Evolutionary conservation across 2,888 invertebrate species (phyloP), one percentile per base, ranked within the genome.

Genomic region (Choreutis nemorana): DNA sequence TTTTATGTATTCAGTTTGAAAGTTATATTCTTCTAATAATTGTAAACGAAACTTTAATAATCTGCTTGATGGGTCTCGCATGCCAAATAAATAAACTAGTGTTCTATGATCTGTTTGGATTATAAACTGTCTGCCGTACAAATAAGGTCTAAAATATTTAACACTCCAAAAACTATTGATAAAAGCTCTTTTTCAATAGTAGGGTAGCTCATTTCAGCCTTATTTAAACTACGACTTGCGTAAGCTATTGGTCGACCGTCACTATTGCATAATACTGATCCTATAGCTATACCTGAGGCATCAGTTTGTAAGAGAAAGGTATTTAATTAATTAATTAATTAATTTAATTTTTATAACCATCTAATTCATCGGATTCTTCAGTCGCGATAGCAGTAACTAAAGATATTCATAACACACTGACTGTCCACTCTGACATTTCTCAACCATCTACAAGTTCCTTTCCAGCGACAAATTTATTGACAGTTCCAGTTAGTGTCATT

Each of bases 221-320:
- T n/a, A 5, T 39, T 36, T 27, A 39, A 27, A 8, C 27, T 11
- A 11, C 37, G 14, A 32, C 40, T 40, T 7, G 40, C 37, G 14
- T 37, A 41, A 2, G 36, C 31, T 10, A 40, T 18, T 8, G 18
- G 40, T 30, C 30, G 29, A 6, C 23, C 6, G 22, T 42, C 28
- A 9, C 20, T 26, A 14, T 35, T 33, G 30, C 31, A 33, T 14
- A 36, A 20, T 9, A 37, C 36, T 10, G 36, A 15, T 5, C 38
- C 38, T 12, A 38, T 24, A 8, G 37, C 37, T 8, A 27, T 12
- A 6, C 31, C 32, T 4, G 39, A 40, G 2, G 39, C 38, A 22
- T 40, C 41, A 2, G 43, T 39, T 14, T 36, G 32, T 24, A 44
- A 18, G 21, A 37, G 32, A 28, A 39, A 41, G 32, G 34, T 23